Evolutionary conservation across 1,140 invertebrate genomes (phyloP).

Genomic region (Drosophila guanche): DNA sequence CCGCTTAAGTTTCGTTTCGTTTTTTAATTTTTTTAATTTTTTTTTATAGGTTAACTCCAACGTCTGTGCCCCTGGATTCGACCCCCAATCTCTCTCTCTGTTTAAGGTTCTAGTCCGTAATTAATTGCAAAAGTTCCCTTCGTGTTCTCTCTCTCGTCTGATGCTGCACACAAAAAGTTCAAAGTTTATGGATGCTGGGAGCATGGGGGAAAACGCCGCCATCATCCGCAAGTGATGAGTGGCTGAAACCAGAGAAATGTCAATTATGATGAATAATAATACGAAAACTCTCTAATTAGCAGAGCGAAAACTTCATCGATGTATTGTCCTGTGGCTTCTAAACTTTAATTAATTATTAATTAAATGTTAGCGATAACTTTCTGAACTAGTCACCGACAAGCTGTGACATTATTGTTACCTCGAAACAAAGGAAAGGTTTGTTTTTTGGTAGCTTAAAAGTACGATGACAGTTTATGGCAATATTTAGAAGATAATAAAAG

Average conservation of each 20-base stretch:
- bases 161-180: slow-evolving; percentile 44
- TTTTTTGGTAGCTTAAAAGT: too few species aligned
- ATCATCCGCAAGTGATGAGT: slow-evolving; percentile 39
- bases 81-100: slow-evolving; percentile 14
- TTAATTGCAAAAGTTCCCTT: slow-evolving; percentile 77
- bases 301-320: slow-evolving; percentile 19
- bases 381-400: not conserved
- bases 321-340: not conserved
- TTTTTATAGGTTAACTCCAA: slow-evolving; percentile 32
- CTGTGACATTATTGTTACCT: too few species aligned
- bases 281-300: slow-evolving; percentile 38
- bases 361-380: slow-evolving; percentile 8
- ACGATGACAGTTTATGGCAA: too few species aligned
- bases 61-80: not conserved
- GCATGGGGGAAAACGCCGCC: slow-evolving; percentile 6
- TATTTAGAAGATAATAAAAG: too few species aligned
- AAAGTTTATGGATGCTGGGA: slow-evolving; percentile 56
- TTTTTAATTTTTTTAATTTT: slow-evolving; percentile 31
- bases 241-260: slow-evolving; percentile 38
- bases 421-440: too few species aligned
- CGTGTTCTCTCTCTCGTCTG: slow-evolving; percentile 35
- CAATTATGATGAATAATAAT: slow-evolving; percentile 56
- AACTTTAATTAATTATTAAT: slow-evolving; percentile 24
- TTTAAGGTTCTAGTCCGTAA: slow-evolving; percentile 61
- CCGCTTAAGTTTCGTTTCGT: not conserved